Percentiles rank a stretch among this genome's conserved stretches.
Evolutionary conservation across 2,113 vertebrate species (phyloP).

Genomic region (Athene cunicularia): DNA sequence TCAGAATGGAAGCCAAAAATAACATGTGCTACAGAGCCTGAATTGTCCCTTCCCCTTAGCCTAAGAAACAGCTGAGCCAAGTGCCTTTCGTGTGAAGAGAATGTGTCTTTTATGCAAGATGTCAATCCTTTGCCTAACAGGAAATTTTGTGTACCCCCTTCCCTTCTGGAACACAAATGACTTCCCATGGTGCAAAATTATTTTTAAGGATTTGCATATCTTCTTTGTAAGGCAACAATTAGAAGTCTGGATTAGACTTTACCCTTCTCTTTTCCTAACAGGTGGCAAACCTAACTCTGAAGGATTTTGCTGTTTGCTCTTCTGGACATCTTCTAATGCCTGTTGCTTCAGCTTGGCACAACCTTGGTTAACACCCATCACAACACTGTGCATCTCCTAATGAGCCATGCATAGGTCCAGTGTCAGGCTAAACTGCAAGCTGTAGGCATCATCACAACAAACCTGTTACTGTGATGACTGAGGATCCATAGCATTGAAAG

Average conservation of each 20-base stretch:
- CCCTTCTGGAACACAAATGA: background rate
- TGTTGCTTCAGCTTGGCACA: background rate
- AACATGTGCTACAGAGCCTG: background rate
- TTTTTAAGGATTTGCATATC: background rate
- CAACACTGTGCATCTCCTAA: background rate
- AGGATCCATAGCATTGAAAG: background rate
- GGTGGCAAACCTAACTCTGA: background rate
- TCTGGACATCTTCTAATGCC: background rate
- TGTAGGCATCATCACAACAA: slow-evolving; percentile 2
- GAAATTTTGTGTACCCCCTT: background rate
- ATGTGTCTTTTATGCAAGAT: background rate
- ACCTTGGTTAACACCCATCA: background rate
- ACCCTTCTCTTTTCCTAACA: background rate
- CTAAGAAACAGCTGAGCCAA: background rate
- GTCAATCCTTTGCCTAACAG: background rate
- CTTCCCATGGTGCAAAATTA: background rate
- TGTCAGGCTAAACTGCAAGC: background rate
- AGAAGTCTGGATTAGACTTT: background rate
- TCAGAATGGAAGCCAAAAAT: background rate
- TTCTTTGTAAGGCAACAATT: background rate
- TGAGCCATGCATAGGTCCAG: background rate
- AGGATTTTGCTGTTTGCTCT: background rate
- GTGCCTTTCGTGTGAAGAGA: background rate
- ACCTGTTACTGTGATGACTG: background rate
- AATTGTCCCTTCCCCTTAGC: background rate